Conservation (phyloP, 64 coral and sea anemone genomes). For the Trachythela sp. region DNA sequence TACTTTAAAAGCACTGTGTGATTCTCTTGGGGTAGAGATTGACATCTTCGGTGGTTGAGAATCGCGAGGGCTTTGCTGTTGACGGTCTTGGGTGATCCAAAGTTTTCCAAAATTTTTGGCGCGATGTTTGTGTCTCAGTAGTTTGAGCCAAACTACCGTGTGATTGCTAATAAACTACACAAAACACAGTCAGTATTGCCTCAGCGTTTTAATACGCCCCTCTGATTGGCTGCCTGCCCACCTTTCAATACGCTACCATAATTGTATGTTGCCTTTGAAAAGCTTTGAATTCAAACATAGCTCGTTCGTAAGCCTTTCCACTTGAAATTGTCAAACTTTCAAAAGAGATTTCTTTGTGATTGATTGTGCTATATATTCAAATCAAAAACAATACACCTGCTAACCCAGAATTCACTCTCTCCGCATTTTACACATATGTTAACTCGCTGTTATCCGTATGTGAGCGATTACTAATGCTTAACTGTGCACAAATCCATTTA, state of each 20-base stretch:
- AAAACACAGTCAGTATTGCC: background rate
- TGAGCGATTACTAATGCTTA: background rate
- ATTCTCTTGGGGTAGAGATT: background rate
- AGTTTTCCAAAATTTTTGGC: too few species aligned
- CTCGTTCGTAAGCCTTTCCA: background rate
- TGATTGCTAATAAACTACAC: constrained; percentile 18
- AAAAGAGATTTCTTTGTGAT: background rate
- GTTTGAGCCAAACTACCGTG: background rate
- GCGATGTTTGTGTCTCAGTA: background rate
- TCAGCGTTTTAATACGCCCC: background rate
- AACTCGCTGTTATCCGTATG: background rate
- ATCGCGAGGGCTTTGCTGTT: background rate
- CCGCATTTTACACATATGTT: background rate
- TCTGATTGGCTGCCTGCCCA: background rate
- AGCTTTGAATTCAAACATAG: background rate
- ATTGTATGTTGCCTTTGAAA: background rate
- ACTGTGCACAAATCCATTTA: background rate
- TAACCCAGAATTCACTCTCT: background rate
- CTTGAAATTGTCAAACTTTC: constrained; percentile 6
- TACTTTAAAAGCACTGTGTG: background rate
- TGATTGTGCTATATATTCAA: background rate
- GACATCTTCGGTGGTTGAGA: background rate
- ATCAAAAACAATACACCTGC: background rate
- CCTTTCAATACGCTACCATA: background rate
- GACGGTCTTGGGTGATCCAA: too few species aligned